Conservation (phyloP, 2,113 vertebrate genomes). For the Eptesicus fuscus region DNA sequence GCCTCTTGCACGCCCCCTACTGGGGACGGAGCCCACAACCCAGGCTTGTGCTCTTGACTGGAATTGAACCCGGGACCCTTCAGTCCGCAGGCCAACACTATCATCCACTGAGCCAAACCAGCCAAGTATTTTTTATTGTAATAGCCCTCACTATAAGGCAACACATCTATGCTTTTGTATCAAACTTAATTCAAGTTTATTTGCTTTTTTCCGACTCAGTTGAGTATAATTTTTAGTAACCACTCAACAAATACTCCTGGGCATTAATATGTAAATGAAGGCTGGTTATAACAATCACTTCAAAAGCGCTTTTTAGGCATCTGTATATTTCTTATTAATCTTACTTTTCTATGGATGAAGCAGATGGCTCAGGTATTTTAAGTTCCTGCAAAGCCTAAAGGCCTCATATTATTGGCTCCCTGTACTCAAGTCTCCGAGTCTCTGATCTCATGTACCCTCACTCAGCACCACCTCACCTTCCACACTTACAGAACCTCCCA, state of each 20-base stretch:
- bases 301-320: neutral
- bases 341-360: neutral
- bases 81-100: no score
- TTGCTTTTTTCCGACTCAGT: neutral
- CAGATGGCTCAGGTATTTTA: neutral
- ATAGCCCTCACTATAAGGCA: neutral
- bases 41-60: no score
- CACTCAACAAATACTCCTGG: neutral
- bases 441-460: neutral
- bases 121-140: neutral
- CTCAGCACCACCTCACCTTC: accelerated
- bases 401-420: neutral
- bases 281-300: neutral
- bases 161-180: neutral
- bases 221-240: neutral
- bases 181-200: neutral
- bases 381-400: neutral
- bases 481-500: neutral
- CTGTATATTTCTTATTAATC: neutral
- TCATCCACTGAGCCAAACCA: no score
- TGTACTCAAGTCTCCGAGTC: accelerated
- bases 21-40: no score
- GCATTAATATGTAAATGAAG: neutral
- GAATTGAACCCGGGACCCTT: no score
- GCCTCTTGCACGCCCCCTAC: no score